Base-by-base conservation (phyloP, 2,113 vertebrate species). In the Odocoileus virginianus region DNA sequence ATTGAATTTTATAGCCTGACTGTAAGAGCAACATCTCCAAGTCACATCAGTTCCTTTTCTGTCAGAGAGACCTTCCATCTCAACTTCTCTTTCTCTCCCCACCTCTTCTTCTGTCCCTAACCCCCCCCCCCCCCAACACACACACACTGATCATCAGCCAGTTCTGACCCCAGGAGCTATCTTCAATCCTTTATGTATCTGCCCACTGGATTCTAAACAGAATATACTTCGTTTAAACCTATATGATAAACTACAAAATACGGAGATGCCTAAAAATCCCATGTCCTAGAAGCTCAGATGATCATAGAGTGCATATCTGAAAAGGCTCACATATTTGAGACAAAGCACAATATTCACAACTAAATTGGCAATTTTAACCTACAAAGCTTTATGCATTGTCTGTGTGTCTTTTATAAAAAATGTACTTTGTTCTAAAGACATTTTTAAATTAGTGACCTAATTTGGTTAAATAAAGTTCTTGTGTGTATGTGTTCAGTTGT, bases 391-490 rank as follows among this genome's bases (percentile, higher is more conserved):
- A 83, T 15, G 54, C 15, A 14, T 58, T 43, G 83, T 36, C 86
- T 36, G 7, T 2, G 13, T 71, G 33, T 64, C 17, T 83, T 84
- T 2, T 5, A 54, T 55, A 67, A 94, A 15, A 85, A 13, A 54
- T 2, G 3, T 55, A 79, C 28, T 89, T 88, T 95, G 21, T 64
- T 83, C 81, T 93, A 74, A 96, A 55, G 57, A 87, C 21, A 76
- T 19, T 67, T 95, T 87, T 19, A 30, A 85, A 91, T 55, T 89
- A 61, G 30, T 96, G 50, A 64, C 40, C 33, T 95, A 60, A 78
- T 60, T 94, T 94, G 16, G 15, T 93, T n/a, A 71, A 87, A 92
- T 84, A 88, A 52, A 85, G 50, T 91, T 93, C 52, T 71, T 79
- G 23, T 43, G 40, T 76, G 23, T 43, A 27, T 76, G 71, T 76